These are phyloP conservation scores for Berghia stephanieae DNA, from an alignment of 1,140 invertebrate species.

Conservation along the genomic window DNA sequence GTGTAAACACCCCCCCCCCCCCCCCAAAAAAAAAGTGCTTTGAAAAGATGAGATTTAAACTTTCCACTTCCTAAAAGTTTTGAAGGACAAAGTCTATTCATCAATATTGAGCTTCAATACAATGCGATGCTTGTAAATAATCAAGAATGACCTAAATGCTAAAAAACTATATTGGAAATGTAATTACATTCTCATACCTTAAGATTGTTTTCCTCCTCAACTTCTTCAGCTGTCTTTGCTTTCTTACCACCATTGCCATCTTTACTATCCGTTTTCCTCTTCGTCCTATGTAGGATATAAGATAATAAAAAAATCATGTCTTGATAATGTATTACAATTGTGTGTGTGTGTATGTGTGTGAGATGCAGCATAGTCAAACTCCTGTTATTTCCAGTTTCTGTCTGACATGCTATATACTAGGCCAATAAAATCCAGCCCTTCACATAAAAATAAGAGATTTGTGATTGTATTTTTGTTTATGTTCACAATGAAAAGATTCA, in stretches of 20 bases:
- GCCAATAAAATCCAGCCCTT: no score
- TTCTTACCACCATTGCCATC: conserved; percentile 56
- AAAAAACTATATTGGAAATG: background rate
- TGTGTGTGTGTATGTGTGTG: no score
- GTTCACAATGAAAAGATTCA: no score
- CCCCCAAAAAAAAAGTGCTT: background rate
- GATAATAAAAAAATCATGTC: no score
- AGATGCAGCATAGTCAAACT: no score
- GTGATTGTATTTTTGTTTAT: no score
- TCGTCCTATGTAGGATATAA: conserved; percentile 49
- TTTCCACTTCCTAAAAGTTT: background rate
- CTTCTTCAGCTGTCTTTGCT: conserved; percentile 60
- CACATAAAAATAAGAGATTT: no score
- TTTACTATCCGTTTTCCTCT: conserved; percentile 51
- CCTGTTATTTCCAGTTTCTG: no score
- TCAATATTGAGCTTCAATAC: background rate
- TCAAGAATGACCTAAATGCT: background rate
- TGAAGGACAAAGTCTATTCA: background rate
- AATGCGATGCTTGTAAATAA: no score
- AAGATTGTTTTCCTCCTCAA: conserved; percentile 61
- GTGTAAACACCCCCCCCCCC: conserved; percentile 3
- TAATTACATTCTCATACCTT: conserved; percentile 50
- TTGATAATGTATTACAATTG: no score
- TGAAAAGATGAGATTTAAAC: conserved; percentile 1
- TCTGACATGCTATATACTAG: no score